A percentile compares a stretch with the other conserved stretches of the same genome.
phyloP scores from a whole-genome alignment of 2,797 vertebrate genomes.

The Podarcis lilfordi region DNA sequence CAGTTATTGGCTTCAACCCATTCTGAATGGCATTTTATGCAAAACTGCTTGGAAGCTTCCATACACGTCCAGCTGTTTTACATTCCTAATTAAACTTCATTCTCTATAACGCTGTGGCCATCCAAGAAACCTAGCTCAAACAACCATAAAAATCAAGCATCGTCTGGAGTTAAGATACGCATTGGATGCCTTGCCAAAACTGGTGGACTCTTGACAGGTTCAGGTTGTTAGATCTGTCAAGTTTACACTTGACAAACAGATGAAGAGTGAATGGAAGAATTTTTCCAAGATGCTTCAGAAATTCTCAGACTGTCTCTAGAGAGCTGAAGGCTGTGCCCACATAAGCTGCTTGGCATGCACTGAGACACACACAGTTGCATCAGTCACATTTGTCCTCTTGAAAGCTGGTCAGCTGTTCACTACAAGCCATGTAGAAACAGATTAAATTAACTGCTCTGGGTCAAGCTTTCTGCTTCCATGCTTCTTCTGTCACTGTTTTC shows the following conservation, averaged over 20 bases:
- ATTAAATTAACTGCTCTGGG: constrained; percentile 55
- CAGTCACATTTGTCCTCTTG: constrained; percentile 34
- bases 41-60: constrained; percentile 33
- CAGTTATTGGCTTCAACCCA: not conserved
- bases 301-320: constrained; percentile 46
- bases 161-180: constrained; percentile 29
- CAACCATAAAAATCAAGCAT: constrained; percentile 41
- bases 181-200: constrained; percentile 47
- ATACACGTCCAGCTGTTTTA: constrained; percentile 20
- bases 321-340: constrained; percentile 31
- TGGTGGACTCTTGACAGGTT: constrained; percentile 5
- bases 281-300: constrained; percentile 6
- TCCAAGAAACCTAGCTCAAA: constrained; percentile 24
- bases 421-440: constrained; percentile 54
- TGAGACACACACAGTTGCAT: constrained; percentile 13
- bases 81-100: constrained; percentile 30
- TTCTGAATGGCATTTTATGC: constrained; percentile 10
- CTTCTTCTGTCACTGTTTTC: constrained; percentile 57
- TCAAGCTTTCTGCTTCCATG: constrained; percentile 54
- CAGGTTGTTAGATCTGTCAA: constrained; percentile 22
- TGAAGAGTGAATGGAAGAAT: constrained; percentile 55
- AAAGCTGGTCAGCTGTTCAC: constrained; percentile 38
- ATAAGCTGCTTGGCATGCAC: constrained; percentile 9
- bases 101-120: constrained; percentile 30
- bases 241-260: constrained; percentile 55